Evolutionary conservation across 2,113 vertebrate genomes (phyloP), one percentile per base, ranked within the genome.

Genomic region (Zosterops lateralis): DNA sequence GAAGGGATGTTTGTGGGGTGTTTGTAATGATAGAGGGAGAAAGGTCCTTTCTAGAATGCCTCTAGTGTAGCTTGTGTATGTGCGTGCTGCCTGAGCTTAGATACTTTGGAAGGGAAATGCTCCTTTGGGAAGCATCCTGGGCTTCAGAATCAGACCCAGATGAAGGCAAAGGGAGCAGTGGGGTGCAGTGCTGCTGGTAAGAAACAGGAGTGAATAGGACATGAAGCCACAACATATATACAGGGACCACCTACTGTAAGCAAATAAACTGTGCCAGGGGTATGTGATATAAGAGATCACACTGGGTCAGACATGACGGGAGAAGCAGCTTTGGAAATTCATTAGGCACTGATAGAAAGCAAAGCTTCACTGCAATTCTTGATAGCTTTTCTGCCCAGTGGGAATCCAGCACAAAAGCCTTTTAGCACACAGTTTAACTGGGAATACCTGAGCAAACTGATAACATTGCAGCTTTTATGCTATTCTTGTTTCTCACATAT

Each of bases 391-490:
- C 82, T 94, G 50, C 51, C 93, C 87, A 68, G 75, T 87, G 96
- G 94, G 94, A 96, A 90, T 72, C 13, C 64, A 91, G 31, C 68
- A 74, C 67, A 90, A 94, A 96, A 97, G 64, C 81, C 81, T 94
- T 94, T 92, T 67, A 81, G 65, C 81, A 50, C 83, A 84, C 51
- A 81, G 60, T 95, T 95, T 90, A 81, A 89, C 67, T 85, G 93
- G 92, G 86, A 95, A 91, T 97, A 91, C 91, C 87, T 94, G 91
- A 93, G 82, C 54, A 95, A 94, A 96, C 76, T 83, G 92, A 94
- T 96, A 97, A 75, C 51, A 15, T 22, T 94, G 61, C 53, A 92
- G 79, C 84, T 91, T 92, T 93, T 65, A 68, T 57, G 32, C 14
- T 31, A 61, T 89, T n/a, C 53, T 84, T 92, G 65, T 83, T 86